These are phyloP conservation scores for Reticulitermes speratus DNA, from an alignment of 1,140 invertebrate species.

Conservation along the genomic window DNA sequence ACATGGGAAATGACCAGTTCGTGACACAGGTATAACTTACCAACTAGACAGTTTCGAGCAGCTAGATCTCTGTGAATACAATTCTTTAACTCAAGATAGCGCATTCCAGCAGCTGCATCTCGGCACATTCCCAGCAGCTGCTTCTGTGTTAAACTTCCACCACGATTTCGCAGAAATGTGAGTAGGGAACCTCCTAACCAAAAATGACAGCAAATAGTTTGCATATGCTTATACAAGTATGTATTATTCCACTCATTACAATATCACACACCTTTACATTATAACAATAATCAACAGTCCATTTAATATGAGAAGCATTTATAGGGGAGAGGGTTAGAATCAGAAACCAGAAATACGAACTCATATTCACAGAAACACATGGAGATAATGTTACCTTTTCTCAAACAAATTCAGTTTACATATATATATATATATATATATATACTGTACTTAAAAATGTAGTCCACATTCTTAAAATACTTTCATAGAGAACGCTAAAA, in stretches of 20 bases:
- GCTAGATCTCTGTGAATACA: conserved; percentile 97
- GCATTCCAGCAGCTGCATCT: conserved; percentile 93
- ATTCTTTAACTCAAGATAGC: conserved; percentile 93
- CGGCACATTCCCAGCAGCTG: conserved; percentile 87
- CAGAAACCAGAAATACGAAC: too few relatives aligned
- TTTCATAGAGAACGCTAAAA: too few relatives aligned
- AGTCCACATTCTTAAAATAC: too few relatives aligned
- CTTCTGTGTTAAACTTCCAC: conserved; percentile 62
- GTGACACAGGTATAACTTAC: conserved; percentile 47
- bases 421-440: too few relatives aligned
- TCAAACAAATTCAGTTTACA: too few relatives aligned
- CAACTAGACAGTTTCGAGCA: conserved; percentile 90
- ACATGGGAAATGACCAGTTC: too few relatives aligned
- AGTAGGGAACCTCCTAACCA: conserved; percentile 83
- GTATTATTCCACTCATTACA: background rate
- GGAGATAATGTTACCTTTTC: too few relatives aligned
- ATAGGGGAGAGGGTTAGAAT: too few relatives aligned
- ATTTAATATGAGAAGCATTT: background rate
- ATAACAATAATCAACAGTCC: background rate
- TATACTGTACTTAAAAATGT: too few relatives aligned
- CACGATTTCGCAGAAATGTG: conserved; percentile 80
- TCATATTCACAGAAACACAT: too few relatives aligned
- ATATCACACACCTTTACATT: background rate
- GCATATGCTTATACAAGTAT: background rate
- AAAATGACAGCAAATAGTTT: conserved; percentile 32